phyloP scores from a whole-genome alignment of 2,797 vertebrate genomes.

The Chaenodraco wilsoni region DNA sequence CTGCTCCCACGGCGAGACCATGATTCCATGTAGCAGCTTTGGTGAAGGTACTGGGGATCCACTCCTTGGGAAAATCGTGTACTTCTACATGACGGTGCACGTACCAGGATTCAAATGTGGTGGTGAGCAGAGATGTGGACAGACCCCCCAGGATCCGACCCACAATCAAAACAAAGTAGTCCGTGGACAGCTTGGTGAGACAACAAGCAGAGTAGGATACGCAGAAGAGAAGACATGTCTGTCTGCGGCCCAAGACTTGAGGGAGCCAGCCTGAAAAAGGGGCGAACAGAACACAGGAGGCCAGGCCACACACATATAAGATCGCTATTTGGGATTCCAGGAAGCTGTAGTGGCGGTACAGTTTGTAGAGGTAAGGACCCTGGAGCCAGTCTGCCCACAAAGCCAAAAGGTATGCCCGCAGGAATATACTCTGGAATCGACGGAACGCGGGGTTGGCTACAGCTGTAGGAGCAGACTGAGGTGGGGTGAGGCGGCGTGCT shows the following conservation, averaged over 20 bases:
- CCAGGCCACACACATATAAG: slow-evolving; percentile 93
- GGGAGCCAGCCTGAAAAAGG: slow-evolving; percentile 89
- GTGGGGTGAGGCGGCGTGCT: slow-evolving; percentile 84
- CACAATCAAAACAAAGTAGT: slow-evolving; percentile 92
- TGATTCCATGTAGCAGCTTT: slow-evolving; percentile 92
- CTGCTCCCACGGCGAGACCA: slow-evolving; percentile 88
- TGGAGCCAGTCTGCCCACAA: slow-evolving; percentile 95
- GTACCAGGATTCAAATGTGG: slow-evolving; percentile 93
- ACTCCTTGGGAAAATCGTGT: slow-evolving; percentile 92
- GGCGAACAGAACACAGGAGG: slow-evolving; percentile 90
- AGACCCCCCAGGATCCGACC: slow-evolving; percentile 91
- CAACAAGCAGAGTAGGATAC: slow-evolving; percentile 89
- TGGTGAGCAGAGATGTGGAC: slow-evolving; percentile 91
- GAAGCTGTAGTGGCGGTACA: slow-evolving; percentile 94
- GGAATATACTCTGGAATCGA: slow-evolving; percentile 89
- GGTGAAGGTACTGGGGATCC: slow-evolving; percentile 91
- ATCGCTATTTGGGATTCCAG: slow-evolving; percentile 95
- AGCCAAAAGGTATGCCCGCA: slow-evolving; percentile 90
- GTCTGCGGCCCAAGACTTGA: slow-evolving; percentile 88
- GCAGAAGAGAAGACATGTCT: slow-evolving; percentile 91
- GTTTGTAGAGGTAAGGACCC: slow-evolving; percentile 95
- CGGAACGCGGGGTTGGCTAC: slow-evolving; percentile 91
- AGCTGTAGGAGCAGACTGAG: slow-evolving; percentile 73
- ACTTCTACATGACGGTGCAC: slow-evolving; percentile 88
- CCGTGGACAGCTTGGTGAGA: slow-evolving; percentile 91